phyloP scores from a whole-genome alignment of 2,888 invertebrate genomes.

The Trachelus stipa region DNA sequence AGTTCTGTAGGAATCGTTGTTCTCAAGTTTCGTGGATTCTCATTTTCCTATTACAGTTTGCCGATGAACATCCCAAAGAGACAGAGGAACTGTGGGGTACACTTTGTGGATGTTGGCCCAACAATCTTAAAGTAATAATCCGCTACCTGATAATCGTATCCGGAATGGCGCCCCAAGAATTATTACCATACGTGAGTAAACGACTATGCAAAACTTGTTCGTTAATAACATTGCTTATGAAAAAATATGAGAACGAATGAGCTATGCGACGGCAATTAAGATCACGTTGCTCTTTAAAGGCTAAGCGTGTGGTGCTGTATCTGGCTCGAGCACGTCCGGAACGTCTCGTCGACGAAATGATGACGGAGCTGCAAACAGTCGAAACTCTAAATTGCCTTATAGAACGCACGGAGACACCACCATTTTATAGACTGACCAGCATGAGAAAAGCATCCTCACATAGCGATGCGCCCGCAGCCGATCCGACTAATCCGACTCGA shows the following conservation, averaged over 20 bases:
- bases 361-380: slow-evolving; percentile 96
- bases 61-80: slow-evolving; percentile 95
- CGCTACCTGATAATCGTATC: slow-evolving; percentile 96
- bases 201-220: not conserved
- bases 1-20: not conserved
- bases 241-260: not conserved
- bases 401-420: slow-evolving; percentile 97
- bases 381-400: slow-evolving; percentile 96
- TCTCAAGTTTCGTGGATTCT: not conserved
- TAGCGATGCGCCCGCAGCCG: slow-evolving; percentile 70
- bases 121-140: slow-evolving; percentile 96
- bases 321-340: slow-evolving; percentile 93
- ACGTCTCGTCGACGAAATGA: slow-evolving; percentile 94
- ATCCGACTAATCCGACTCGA: slow-evolving; percentile 68
- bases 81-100: slow-evolving; percentile 97
- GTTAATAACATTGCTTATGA: not conserved
- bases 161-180: slow-evolving; percentile 95
- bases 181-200: slow-evolving; percentile 87
- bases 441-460: slow-evolving; percentile 91
- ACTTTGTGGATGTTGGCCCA: slow-evolving; percentile 95
- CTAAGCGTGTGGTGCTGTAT: slow-evolving; percentile 94
- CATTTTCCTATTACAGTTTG: slow-evolving; percentile 76
- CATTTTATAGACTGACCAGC: slow-evolving; percentile 94
- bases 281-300: slow-evolving; percentile 70
- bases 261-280: not conserved